phyloP scores from a whole-genome alignment of 2,113 vertebrate genomes.

The Eurypyga helias region DNA sequence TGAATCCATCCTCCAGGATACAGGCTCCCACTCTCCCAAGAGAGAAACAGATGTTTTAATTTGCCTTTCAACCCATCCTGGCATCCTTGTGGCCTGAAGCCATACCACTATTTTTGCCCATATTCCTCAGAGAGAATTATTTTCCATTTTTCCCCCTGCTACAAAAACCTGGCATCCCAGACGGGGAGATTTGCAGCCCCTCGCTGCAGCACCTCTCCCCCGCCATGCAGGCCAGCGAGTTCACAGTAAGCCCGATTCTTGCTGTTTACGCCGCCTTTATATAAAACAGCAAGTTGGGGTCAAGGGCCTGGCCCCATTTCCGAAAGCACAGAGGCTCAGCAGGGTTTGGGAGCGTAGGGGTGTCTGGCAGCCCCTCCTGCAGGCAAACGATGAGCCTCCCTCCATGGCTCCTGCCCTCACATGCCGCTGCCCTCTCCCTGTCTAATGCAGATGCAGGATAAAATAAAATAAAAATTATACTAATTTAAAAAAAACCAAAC shows the following conservation, averaged over 20 bases:
- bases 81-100: background rate
- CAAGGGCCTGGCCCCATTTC: background rate
- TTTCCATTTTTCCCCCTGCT: background rate
- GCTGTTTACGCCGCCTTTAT: background rate
- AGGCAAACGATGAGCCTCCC: background rate
- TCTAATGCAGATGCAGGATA: background rate
- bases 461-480: background rate
- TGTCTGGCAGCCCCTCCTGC: background rate
- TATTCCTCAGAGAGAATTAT: background rate
- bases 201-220: background rate
- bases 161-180: background rate
- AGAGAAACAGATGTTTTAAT: background rate
- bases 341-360: background rate
- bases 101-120: background rate
- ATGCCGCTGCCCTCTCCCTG: background rate
- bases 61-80: background rate
- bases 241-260: background rate
- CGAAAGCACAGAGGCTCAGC: fast-evolving
- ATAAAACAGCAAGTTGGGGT: background rate
- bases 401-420: background rate
- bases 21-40: fast-evolving
- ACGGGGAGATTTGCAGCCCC: background rate
- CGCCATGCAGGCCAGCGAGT: no score
- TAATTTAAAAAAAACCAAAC: no score
- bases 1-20: background rate